Evolutionary conservation across 2,797 vertebrate genomes (phyloP).

Genomic region (Dromococcyx pavoninus): DNA sequence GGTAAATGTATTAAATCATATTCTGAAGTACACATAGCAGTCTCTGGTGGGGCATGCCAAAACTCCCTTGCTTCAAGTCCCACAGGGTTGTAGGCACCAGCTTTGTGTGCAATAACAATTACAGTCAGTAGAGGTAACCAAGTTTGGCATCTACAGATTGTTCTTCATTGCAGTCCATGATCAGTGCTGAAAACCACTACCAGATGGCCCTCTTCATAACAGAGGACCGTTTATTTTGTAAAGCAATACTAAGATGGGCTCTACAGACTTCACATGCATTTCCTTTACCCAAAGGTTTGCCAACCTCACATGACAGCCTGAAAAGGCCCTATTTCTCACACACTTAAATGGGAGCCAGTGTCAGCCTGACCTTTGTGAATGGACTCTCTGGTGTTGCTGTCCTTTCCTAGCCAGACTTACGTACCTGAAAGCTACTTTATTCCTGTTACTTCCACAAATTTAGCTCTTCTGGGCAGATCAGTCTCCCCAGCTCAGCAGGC

Average conservation of each 20-base stretch:
- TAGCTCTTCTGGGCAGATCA: neutral
- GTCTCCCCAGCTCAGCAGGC: neutral
- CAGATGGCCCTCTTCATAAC: neutral
- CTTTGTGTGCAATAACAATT: neutral
- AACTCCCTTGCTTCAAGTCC: neutral
- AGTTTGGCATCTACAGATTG: neutral
- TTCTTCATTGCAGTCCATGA: neutral
- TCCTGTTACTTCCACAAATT: neutral
- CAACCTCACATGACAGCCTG: neutral
- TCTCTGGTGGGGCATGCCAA: neutral
- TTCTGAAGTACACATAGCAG: neutral
- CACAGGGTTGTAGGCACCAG: neutral
- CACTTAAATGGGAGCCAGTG: neutral
- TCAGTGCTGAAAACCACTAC: neutral
- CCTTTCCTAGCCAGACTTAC: neutral
- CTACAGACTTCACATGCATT: neutral
- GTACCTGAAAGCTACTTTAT: neutral
- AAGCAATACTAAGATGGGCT: neutral
- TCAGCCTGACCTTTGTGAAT: neutral
- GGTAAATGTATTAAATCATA: neutral
- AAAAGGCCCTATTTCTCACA: neutral
- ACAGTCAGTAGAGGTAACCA: neutral
- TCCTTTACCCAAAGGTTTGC: neutral
- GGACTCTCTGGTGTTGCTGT: fast-evolving
- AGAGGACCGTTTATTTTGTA: neutral